Evolutionary conservation across 2,113 vertebrate species (phyloP).

Genomic region (Elephas maximus): DNA sequence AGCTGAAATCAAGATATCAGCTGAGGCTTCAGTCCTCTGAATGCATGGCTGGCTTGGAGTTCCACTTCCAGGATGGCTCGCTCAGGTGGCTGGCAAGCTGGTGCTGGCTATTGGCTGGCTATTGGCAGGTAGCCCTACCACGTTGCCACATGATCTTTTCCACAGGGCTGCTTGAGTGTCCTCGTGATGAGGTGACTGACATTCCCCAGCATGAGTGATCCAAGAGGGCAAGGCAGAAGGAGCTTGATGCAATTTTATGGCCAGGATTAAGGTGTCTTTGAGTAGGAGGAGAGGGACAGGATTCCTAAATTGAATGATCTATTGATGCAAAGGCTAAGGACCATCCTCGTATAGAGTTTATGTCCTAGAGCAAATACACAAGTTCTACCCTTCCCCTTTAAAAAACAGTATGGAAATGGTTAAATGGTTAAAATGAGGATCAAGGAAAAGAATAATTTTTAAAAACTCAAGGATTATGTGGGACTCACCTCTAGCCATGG

Average conservation of each 20-base stretch:
- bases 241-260: not conserved
- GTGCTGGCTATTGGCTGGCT: not conserved
- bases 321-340: not conserved
- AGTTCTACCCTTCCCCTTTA: not conserved
- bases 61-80: too few relatives aligned
- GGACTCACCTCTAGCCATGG: not conserved
- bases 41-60: too few relatives aligned
- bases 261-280: not conserved
- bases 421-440: slow-evolving; percentile 63
- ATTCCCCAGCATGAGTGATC: not conserved
- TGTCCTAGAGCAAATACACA: slow-evolving; percentile 2
- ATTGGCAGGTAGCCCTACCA: not conserved
- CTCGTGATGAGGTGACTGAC: not conserved
- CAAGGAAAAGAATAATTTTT: slow-evolving; percentile 1
- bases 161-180: not conserved
- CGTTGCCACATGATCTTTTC: not conserved
- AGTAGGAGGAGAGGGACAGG: not conserved
- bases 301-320: not conserved
- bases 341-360: not conserved
- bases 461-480: not conserved
- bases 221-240: not conserved
- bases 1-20: too few relatives aligned
- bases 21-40: too few relatives aligned
- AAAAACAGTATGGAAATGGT: slow-evolving; percentile 48
- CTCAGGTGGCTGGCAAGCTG: too few relatives aligned